These are phyloP conservation scores for Oenanthe oenanthe DNA, from an alignment of 2,113 vertebrate species.

Conservation along the genomic window DNA sequence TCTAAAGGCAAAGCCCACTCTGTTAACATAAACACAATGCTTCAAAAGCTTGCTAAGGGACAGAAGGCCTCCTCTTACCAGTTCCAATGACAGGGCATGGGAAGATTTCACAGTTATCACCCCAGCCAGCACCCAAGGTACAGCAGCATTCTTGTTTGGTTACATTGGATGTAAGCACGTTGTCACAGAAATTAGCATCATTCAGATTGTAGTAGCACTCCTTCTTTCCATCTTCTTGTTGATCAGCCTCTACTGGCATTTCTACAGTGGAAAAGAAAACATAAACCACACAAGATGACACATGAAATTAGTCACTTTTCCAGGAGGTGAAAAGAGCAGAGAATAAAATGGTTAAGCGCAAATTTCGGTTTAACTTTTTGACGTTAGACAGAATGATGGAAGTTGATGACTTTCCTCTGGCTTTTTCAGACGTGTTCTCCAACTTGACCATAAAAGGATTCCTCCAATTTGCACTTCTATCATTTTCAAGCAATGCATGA, in stretches of 20 bases:
- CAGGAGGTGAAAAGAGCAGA: neutral
- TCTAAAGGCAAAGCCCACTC: neutral
- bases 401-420: conserved; percentile 8
- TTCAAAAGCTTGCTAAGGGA: neutral
- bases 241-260: conserved; percentile 42
- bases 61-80: conserved; percentile 74
- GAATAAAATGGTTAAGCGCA: neutral
- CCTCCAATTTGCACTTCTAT: neutral
- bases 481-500: neutral
- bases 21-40: neutral
- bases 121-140: conserved; percentile 95
- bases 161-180: conserved; percentile 89
- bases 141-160: conserved; percentile 97
- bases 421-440: neutral
- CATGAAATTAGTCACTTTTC: neutral
- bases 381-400: neutral
- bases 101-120: conserved; percentile 96
- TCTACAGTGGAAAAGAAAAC: conserved; percentile 15
- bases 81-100: conserved; percentile 92
- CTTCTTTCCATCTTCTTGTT: conserved; percentile 84
- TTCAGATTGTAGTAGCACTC: conserved; percentile 96
- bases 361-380: neutral
- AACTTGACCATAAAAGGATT: neutral
- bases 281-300: neutral
- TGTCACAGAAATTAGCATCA: conserved; percentile 94